Evolutionary conservation across 2,797 vertebrate species (phyloP), one percentile per base, ranked within the genome.

Genomic region (Yasuhikotakia modesta): DNA sequence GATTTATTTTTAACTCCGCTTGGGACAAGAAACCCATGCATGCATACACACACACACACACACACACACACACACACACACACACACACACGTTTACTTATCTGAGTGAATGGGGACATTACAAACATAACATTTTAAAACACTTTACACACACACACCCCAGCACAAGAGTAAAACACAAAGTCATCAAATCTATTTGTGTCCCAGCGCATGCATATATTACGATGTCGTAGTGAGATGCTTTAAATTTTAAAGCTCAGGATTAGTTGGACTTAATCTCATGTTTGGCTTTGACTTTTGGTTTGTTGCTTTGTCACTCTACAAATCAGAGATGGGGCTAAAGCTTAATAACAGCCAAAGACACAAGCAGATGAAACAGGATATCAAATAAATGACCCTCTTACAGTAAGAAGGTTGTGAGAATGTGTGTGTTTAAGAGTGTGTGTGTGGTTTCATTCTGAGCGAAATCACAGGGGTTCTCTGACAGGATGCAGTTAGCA

Each of bases 221-320:
- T 75, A 30, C 35, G 60, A 61, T 35, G 27, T 53, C 35, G 12
- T 13, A 19, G 19, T 22, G 30, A 17, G 19, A 53, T 43, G 21
- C 10, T 53, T 74, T 17, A 39, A 64, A 64, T 1, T 3, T 30
- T 48, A 74, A 65, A 53, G 14, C 5, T 19, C 7, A 45, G 63
- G 52, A 58, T 76, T 76, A 67, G 24, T 67, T 76, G 57, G 35
- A 76, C 35, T 45, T 46, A 67, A 46, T 67, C 50, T 46, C n/a
- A 46, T 67, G 73, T 16, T 46, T 43, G 57, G 52, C 57, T n/a
- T 4, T 32, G 21, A 45, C 13, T 45, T 66, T 43, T n/a, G 30
- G 5, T 66, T 57, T 57, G 11, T 66, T 67, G 73, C 22, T 14
- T 4, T 66, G 48, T 75, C 73, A 65, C 13, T 19, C 50, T 55